A percentile compares a stretch with the other conserved stretches of the same genome.
phyloP scores from a whole-genome alignment of 2,888 invertebrate species.

The Eugnorisma glareosa region DNA sequence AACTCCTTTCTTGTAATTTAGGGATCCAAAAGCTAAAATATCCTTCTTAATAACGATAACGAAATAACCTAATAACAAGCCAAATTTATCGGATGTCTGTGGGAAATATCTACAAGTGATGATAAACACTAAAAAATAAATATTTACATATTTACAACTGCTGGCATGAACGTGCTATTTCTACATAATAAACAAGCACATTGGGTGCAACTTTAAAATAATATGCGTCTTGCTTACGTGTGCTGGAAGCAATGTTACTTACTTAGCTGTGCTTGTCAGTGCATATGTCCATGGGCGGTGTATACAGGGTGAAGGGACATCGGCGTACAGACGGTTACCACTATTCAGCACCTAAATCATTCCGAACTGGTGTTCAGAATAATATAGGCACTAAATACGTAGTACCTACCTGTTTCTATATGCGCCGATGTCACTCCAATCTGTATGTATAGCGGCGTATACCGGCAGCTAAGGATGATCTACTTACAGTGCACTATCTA shows the following conservation, averaged over 20 bases:
- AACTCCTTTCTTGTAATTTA: neutral
- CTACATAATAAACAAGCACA: conserved; percentile 14
- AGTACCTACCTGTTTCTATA: neutral
- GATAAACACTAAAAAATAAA: conserved; percentile 17
- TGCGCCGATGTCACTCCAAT: neutral
- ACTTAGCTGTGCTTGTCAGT: conserved; percentile 58
- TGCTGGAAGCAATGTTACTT: conserved; percentile 61
- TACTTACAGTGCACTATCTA: conserved; percentile 67
- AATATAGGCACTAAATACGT: neutral
- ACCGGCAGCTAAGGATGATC: conserved; percentile 56
- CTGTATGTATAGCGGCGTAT: conserved; percentile 50
- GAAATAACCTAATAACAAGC: neutral
- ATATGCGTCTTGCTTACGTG: conserved; percentile 35
- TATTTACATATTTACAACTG: conserved; percentile 55
- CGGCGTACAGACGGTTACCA: neutral
- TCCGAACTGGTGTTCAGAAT: neutral
- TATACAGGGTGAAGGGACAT: neutral
- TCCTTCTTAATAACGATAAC: neutral
- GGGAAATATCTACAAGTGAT: conserved; percentile 16
- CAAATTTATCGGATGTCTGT: neutral
- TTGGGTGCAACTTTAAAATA: conserved; percentile 31
- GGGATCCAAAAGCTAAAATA: neutral
- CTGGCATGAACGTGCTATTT: conserved; percentile 14
- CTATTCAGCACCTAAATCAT: neutral
- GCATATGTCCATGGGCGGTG: conserved; percentile 50